These are phyloP conservation scores for Heliothis subflexa DNA, from an alignment of 1,140 invertebrate genomes.

Conservation along the genomic window DNA sequence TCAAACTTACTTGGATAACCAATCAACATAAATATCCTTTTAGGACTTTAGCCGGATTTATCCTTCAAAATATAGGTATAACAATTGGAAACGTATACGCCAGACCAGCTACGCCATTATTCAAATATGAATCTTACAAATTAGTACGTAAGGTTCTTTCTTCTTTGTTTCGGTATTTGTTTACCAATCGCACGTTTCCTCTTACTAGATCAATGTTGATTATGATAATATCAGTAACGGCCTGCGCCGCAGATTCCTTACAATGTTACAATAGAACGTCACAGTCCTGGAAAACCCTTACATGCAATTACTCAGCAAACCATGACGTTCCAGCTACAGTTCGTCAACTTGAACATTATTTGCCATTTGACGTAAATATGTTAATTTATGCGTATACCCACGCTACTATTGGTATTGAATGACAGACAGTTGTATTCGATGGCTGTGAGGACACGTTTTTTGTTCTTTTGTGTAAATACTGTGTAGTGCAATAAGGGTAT, in stretches of 20 bases:
- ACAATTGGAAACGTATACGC: neutral
- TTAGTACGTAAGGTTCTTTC: neutral
- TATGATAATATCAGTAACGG: neutral
- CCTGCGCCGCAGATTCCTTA: neutral
- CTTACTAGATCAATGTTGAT: neutral
- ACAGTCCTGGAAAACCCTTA: conserved; percentile 23
- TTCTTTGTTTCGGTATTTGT: neutral
- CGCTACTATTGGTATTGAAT: conserved; percentile 54
- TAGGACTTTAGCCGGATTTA: neutral
- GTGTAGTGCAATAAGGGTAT: neutral
- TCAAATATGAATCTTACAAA: neutral
- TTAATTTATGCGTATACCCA: conserved; percentile 70
- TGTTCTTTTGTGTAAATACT: conserved; percentile 29
- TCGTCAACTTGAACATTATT: conserved; percentile 18
- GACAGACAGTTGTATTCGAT: conserved; percentile 43
- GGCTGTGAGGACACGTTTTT: conserved; percentile 51
- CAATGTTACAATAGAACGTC: neutral
- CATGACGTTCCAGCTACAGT: conserved; percentile 5
- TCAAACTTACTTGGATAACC: neutral
- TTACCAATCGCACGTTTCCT: conserved; percentile 1
- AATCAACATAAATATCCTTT: neutral
- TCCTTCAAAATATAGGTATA: neutral
- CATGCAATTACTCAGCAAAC: conserved; percentile 15
- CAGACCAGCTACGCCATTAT: neutral
- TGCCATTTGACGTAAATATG: conserved; percentile 51